Evolutionary conservation across 2,113 vertebrate genomes (phyloP).

Genomic region (Ictidomys tridecemlineatus): DNA sequence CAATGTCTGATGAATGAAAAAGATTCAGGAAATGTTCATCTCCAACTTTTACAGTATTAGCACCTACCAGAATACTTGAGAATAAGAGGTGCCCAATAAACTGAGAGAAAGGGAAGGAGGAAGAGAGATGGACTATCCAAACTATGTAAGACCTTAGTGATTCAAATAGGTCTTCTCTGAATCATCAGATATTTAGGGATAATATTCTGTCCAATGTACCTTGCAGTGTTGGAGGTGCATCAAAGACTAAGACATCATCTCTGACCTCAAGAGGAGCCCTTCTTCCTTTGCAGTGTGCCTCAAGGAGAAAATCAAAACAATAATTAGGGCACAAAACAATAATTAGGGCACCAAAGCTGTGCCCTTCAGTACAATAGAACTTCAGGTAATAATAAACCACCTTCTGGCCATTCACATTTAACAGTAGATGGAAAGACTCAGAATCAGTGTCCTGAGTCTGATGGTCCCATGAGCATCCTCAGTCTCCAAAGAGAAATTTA

Average conservation of each 20-base stretch:
- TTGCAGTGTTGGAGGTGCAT: background rate
- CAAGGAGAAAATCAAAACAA: background rate
- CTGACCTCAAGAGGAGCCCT: background rate
- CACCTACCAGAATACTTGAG: background rate
- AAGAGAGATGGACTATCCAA: background rate
- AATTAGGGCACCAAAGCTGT: background rate
- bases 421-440: background rate
- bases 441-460: background rate
- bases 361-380: background rate
- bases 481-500: background rate
- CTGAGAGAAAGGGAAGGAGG: background rate
- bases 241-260: background rate
- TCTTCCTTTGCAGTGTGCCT: background rate
- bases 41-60: background rate
- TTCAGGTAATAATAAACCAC: background rate
- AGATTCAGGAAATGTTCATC: background rate
- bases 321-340: background rate
- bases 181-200: background rate
- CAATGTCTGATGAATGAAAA: background rate
- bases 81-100: background rate
- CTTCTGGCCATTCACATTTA: background rate
- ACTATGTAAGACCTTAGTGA: background rate
- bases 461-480: background rate
- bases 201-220: background rate
- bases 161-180: background rate